Evolutionary conservation across 2,113 vertebrate species (phyloP).

Genomic region (Sylvietta virens): DNA sequence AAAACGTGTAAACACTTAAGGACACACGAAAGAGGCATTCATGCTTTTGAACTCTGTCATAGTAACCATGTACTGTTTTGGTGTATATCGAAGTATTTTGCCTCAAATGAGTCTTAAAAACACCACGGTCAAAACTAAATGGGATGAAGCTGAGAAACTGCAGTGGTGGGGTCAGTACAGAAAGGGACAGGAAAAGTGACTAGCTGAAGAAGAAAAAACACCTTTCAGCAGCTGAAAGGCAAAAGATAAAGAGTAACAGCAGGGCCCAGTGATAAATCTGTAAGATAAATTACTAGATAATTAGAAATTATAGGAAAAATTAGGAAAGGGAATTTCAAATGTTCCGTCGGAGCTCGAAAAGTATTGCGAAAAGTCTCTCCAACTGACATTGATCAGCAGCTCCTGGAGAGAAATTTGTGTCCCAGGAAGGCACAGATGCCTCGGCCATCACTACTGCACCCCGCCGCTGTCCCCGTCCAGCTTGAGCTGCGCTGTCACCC

Average conservation of each 20-base stretch:
- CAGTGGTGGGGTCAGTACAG: fast-evolving
- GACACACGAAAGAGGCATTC: fast-evolving
- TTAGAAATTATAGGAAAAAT: background rate
- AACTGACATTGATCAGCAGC: too few relatives aligned
- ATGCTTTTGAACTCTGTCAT: fast-evolving
- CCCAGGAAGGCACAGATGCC: fast-evolving
- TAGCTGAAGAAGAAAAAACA: background rate
- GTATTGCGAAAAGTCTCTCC: fast-evolving
- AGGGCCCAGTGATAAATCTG: background rate
- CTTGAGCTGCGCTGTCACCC: background rate
- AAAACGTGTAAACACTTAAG: background rate
- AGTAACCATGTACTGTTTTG: background rate
- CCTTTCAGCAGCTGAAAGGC: background rate
- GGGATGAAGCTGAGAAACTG: background rate
- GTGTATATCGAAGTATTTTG: background rate
- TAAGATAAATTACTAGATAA: background rate
- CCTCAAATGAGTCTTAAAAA: background rate
- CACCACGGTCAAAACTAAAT: fast-evolving
- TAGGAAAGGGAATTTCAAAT: fast-evolving
- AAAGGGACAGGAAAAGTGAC: background rate
- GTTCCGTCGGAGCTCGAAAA: fast-evolving
- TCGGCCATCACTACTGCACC: fast-evolving
- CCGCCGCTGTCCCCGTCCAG: fast-evolving
- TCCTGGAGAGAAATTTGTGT: background rate
- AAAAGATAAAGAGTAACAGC: fast-evolving